Percentiles rank a stretch among this genome's conserved stretches.
These are phyloP conservation scores for Sminthurinus aureus DNA, from an alignment of 2,888 invertebrate species.

Conservation along the genomic window DNA sequence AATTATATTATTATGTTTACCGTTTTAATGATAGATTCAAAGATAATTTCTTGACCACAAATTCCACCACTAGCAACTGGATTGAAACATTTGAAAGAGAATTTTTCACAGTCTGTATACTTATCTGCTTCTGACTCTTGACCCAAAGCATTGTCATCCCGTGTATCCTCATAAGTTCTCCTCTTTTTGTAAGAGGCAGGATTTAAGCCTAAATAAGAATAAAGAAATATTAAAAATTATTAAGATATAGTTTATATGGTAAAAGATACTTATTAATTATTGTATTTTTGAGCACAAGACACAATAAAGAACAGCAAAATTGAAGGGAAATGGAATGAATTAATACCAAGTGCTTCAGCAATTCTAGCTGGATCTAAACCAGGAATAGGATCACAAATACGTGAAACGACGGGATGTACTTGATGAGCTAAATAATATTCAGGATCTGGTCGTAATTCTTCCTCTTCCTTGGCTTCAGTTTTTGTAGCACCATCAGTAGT, in stretches of 20 bases:
- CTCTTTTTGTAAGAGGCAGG: conserved; percentile 63
- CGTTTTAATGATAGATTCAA: conserved; percentile 1
- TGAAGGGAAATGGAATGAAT: neutral
- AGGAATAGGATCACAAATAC: conserved; percentile 95
- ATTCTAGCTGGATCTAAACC: conserved; percentile 90
- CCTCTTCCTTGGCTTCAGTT: conserved; percentile 23
- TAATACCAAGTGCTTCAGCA: conserved; percentile 85
- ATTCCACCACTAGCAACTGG: neutral
- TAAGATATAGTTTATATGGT: conserved; percentile 59
- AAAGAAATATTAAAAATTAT: neutral
- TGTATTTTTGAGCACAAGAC: neutral
- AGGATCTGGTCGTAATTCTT: conserved; percentile 76
- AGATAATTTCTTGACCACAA: conserved; percentile 21
- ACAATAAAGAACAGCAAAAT: neutral
- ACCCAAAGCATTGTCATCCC: conserved; percentile 57
- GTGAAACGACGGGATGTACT: conserved; percentile 93
- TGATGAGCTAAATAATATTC: conserved; percentile 94
- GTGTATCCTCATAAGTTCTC: conserved; percentile 62
- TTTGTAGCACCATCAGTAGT: conserved; percentile 33
- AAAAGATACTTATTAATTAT: neutral
- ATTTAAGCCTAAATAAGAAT: conserved; percentile 64
- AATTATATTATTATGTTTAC: neutral
- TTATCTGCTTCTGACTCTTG: conserved; percentile 65
- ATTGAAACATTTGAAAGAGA: conserved; percentile 62
- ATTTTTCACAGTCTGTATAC: conserved; percentile 67